Evolutionary conservation across 2,113 vertebrate genomes (phyloP).

Genomic region (Colaptes auratus): DNA sequence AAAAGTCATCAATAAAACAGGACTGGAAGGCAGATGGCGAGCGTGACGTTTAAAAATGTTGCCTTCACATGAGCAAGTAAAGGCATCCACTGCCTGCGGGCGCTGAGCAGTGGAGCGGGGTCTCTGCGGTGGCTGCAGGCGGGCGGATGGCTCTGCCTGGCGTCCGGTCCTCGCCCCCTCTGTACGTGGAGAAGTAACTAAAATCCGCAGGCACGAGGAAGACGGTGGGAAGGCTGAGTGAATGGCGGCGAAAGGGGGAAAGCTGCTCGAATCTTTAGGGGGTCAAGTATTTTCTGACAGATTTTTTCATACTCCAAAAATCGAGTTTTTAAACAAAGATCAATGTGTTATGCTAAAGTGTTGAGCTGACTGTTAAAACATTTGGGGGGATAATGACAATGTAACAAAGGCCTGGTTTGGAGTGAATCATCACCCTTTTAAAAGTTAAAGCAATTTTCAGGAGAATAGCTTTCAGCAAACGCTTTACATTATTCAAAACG

Average conservation of each 20-base stretch:
- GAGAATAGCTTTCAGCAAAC: conserved; percentile 92
- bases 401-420: conserved; percentile 92
- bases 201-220: conserved; percentile 10
- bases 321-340: conserved; percentile 86
- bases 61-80: conserved; percentile 36
- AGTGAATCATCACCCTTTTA: conserved; percentile 95
- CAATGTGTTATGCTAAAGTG: conserved; percentile 86
- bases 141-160: background rate
- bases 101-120: background rate
- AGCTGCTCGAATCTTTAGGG: conserved; percentile 35
- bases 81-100: conserved; percentile 3
- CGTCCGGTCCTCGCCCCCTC: background rate
- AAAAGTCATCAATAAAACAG: conserved; percentile 65
- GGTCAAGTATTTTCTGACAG: conserved; percentile 73
- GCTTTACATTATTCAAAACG: conserved; percentile 98
- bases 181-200: conserved; percentile 60
- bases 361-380: conserved; percentile 92
- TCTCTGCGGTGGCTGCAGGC: background rate
- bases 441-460: conserved; percentile 99
- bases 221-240: background rate
- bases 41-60: conserved; percentile 47
- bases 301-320: conserved; percentile 74
- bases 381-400: conserved; percentile 91
- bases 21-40: conserved; percentile 56
- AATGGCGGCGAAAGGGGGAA: background rate